Evolutionary conservation across 2,113 vertebrate species (phyloP).

Genomic region (Alexandromys fortis): DNA sequence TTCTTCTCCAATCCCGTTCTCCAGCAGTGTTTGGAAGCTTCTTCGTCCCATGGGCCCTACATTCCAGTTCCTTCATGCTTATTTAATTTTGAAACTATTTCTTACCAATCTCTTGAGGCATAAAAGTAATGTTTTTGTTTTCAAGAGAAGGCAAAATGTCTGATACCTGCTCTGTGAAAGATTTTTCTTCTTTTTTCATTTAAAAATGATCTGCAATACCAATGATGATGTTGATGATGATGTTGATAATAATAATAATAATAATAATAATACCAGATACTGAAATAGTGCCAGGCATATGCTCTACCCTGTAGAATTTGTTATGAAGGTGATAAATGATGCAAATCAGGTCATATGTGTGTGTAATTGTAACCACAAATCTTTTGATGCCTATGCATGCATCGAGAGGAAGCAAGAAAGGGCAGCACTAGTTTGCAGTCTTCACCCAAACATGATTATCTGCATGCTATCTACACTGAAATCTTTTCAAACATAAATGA

Average conservation of each 20-base stretch:
- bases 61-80: constrained; percentile 51
- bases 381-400: not conserved
- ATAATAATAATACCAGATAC: not conserved
- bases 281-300: not conserved
- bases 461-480: not conserved
- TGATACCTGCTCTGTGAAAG: constrained; percentile 47
- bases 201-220: not conserved
- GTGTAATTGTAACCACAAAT: not conserved
- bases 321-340: not conserved
- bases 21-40: constrained; percentile 57
- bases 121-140: not conserved
- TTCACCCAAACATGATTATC: constrained; percentile 31
- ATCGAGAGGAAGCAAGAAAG: not conserved
- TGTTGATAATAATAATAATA: not conserved
- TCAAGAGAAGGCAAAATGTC: constrained; percentile 46
- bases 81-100: constrained; percentile 58
- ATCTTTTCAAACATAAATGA: constrained; percentile 36
- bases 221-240: not conserved
- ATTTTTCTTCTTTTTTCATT: not conserved
- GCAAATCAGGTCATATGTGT: not conserved
- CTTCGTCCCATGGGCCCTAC: constrained; percentile 41
- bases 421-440: not conserved
- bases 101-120: constrained; percentile 46
- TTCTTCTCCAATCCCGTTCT: not conserved
- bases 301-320: not conserved